Conservation (phyloP, 2,888 invertebrate genomes). For the Acronicta aceris region DNA sequence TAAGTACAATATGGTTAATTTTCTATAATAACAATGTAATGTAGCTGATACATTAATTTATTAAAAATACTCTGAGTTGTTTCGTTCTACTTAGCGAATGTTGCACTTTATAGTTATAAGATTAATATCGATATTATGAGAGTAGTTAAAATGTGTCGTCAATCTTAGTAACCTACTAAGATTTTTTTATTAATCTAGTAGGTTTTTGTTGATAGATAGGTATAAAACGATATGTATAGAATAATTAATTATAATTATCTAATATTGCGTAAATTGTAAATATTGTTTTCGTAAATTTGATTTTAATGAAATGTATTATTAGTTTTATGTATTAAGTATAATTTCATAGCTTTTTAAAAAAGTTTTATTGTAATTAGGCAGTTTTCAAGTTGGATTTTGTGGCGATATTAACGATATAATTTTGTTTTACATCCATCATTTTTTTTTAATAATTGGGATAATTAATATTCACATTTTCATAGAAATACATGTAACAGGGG, state of each 20-base stretch:
- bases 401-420: conserved; percentile 76
- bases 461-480: conserved; percentile 63
- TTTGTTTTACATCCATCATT: conserved; percentile 55
- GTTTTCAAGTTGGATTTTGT: conserved; percentile 85
- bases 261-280: conserved; percentile 84
- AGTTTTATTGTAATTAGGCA: conserved; percentile 72
- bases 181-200: conserved; percentile 80
- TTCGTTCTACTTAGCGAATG: conserved; percentile 85
- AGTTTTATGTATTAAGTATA: conserved; percentile 77
- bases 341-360: conserved; percentile 82
- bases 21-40: conserved; percentile 72
- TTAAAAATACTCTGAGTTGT: conserved; percentile 85
- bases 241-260: conserved; percentile 72
- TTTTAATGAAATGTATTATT: conserved; percentile 86
- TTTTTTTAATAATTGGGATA: conserved; percentile 58
- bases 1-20: conserved; percentile 80
- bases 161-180: conserved; percentile 83
- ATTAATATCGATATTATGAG: conserved; percentile 81
- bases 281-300: conserved; percentile 86
- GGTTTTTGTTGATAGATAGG: conserved; percentile 87
- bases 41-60: conserved; percentile 84
- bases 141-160: conserved; percentile 86
- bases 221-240: conserved; percentile 86
- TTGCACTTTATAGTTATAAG: conserved; percentile 86
- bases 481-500: conserved; percentile 83